phyloP scores from a whole-genome alignment of 1,140 invertebrate genomes.

The Penaeus japonicus region DNA sequence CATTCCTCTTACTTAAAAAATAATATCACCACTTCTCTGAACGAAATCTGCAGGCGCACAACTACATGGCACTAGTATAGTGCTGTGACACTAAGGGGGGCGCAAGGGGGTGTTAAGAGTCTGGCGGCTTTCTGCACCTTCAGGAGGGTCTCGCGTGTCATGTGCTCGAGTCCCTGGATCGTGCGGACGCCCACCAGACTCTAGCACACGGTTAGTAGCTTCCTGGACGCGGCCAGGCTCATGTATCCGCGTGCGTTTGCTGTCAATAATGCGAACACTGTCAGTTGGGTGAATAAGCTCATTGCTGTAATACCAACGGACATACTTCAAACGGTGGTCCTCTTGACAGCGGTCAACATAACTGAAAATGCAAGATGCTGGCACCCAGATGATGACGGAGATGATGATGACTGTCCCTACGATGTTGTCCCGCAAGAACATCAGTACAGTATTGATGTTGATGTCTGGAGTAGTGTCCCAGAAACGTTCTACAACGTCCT shows the following conservation, averaged over 20 bases:
- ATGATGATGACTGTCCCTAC: conserved; percentile 88
- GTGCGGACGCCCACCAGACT: conserved; percentile 36
- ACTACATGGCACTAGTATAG: conserved; percentile 56
- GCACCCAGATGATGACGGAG: conserved; percentile 91
- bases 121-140: conserved; percentile 56
- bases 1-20: background rate
- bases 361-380: conserved; percentile 67
- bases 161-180: conserved; percentile 42
- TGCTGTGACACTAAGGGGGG: conserved; percentile 56
- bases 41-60: background rate
- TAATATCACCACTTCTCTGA: background rate
- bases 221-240: conserved; percentile 40
- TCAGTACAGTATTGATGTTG: conserved; percentile 89
- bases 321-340: conserved; percentile 56
- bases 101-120: conserved; percentile 53
- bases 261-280: conserved; percentile 57
- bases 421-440: conserved; percentile 87
- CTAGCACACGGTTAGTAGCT: conserved; percentile 32
- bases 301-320: conserved; percentile 57
- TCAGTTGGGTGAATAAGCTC: conserved; percentile 55
- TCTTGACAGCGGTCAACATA: conserved; percentile 61
- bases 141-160: conserved; percentile 53
- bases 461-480: conserved; percentile 98
- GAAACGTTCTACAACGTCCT: conserved; percentile 92
- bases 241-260: conserved; percentile 54